Evolutionary conservation across 2,888 invertebrate genomes (phyloP).

Genomic region (Cistogaster globosa): DNA sequence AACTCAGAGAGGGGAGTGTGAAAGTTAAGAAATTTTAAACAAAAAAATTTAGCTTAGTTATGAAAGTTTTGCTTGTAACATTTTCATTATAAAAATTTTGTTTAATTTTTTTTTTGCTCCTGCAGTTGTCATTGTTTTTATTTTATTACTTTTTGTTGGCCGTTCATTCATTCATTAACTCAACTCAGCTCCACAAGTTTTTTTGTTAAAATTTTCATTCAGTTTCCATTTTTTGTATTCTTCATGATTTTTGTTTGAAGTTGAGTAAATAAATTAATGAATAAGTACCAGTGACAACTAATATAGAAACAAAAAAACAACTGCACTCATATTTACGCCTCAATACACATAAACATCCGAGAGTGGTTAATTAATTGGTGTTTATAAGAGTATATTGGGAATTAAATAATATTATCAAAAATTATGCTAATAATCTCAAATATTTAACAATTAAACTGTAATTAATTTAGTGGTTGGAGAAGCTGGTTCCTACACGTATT

Average conservation of each 20-base stretch:
- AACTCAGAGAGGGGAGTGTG: background rate
- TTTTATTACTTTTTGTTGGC: slow-evolving; percentile 25
- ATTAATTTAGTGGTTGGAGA: too few species aligned
- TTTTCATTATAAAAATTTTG: slow-evolving; percentile 43
- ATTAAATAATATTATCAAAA: too few species aligned
- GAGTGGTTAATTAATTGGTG: background rate
- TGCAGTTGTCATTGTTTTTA: slow-evolving; percentile 7
- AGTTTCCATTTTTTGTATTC: slow-evolving; percentile 8
- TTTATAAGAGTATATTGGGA: too few species aligned
- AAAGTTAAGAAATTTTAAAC: background rate
- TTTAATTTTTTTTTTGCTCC: background rate
- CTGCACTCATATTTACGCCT: too few species aligned
- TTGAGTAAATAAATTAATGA: slow-evolving; percentile 64
- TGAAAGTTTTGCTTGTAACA: slow-evolving; percentile 22
- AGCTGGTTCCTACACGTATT: too few species aligned
- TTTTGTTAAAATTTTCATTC: slow-evolving; percentile 30
- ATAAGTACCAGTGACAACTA: slow-evolving; percentile 53
- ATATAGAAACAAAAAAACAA: slow-evolving; percentile 4
- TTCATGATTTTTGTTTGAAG: background rate
- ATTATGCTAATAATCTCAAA: too few species aligned
- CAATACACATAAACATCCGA: background rate
- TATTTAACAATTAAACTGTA: too few species aligned
- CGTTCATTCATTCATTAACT: slow-evolving; percentile 25
- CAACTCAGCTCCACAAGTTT: slow-evolving; percentile 25
- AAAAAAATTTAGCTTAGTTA: slow-evolving; percentile 26